phyloP scores from a whole-genome alignment of 2,113 vertebrate genomes.

The Antigone vipio region DNA sequence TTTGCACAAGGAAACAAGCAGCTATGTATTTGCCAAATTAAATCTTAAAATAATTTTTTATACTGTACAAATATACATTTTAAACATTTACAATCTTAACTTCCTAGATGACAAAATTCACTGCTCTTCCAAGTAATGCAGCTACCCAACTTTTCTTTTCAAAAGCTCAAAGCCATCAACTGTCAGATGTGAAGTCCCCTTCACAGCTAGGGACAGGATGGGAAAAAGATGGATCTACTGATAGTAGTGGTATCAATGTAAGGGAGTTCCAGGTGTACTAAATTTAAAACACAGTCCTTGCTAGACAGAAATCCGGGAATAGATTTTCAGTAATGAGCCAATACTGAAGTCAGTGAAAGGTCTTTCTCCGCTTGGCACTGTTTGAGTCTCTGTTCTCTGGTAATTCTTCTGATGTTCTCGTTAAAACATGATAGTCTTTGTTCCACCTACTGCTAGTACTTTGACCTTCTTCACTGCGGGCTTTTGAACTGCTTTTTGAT shows the following conservation, averaged over 20 bases:
- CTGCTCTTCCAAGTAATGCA: neutral
- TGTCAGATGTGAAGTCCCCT: neutral
- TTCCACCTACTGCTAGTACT: neutral
- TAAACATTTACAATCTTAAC: slow-evolving; percentile 41
- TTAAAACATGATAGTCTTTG: neutral
- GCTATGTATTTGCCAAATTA: neutral
- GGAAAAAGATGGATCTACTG: neutral
- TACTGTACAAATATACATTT: slow-evolving; percentile 73
- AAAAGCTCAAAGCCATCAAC: neutral
- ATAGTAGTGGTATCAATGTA: neutral
- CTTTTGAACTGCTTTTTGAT: neutral
- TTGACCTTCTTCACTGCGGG: neutral
- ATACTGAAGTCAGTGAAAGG: slow-evolving; percentile 6
- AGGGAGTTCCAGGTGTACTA: neutral
- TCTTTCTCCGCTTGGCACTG: slow-evolving; percentile 57
- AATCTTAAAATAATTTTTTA: slow-evolving; percentile 57
- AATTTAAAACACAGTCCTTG: slow-evolving; percentile 18
- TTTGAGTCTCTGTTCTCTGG: neutral
- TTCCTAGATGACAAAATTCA: neutral
- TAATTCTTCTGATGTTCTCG: neutral
- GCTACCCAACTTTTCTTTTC: neutral
- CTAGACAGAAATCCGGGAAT: neutral
- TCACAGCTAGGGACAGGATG: neutral
- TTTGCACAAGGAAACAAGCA: slow-evolving; percentile 40
- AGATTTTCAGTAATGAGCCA: neutral